Evolutionary conservation across 64 coral and sea anemone genomes (phyloP).

Genomic region (Stichodactyla helianthus): DNA sequence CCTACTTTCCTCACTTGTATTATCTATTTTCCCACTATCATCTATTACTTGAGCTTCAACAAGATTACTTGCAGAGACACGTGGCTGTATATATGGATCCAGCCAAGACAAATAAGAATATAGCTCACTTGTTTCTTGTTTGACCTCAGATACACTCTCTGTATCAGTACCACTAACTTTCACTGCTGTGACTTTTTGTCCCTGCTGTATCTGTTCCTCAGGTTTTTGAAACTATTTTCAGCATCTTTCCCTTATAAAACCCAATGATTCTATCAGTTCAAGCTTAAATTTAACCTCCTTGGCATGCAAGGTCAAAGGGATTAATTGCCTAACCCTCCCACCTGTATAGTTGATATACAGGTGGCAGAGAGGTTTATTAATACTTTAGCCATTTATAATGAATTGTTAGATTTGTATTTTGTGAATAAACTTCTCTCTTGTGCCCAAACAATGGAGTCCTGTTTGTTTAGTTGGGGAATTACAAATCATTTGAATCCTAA

Average conservation of each 20-base stretch:
- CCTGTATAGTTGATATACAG: no score
- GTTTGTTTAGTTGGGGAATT: no score
- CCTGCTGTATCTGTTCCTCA: slow-evolving; percentile 31
- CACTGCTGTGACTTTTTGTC: slow-evolving; percentile 29
- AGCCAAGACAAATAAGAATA: slow-evolving; percentile 42
- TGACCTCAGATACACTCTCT: slow-evolving; percentile 34
- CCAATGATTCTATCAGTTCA: no score
- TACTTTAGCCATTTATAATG: no score
- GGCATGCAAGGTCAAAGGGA: no score
- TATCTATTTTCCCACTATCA: slow-evolving; percentile 6
- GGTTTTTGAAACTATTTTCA: slow-evolving; percentile 28
- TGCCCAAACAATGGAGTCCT: no score
- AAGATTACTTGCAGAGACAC: slow-evolving; percentile 24
- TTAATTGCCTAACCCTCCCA: no score
- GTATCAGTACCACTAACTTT: slow-evolving; percentile 47
- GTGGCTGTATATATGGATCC: slow-evolving; percentile 47
- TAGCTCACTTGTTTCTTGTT: slow-evolving; percentile 43
- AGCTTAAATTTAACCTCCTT: no score
- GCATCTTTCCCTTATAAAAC: slow-evolving; percentile 40
- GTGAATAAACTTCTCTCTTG: no score
- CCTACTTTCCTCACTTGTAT: slow-evolving; percentile 14
- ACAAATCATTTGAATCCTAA: neutral
- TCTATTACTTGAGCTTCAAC: slow-evolving; percentile 20
- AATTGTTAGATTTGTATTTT: no score
- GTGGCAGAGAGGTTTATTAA: no score